phyloP scores from a whole-genome alignment of 2,888 invertebrate species.

The Ormyrus nitidulus region DNA sequence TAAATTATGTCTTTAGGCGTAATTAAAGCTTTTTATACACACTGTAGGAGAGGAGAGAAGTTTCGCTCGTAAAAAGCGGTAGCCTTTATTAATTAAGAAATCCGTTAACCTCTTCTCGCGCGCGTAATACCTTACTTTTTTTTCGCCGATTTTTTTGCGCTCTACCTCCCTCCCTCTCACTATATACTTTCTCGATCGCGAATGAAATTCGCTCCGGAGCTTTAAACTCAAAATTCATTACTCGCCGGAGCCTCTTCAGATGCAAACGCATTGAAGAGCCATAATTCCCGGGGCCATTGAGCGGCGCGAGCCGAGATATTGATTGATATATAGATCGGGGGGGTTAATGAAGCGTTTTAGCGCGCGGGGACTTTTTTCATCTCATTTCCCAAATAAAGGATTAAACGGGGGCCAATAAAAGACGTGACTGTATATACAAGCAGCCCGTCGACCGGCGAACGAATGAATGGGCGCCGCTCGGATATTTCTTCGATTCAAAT shows the following conservation, averaged over 20 bases:
- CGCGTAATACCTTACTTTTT: neutral
- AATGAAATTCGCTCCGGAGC: neutral
- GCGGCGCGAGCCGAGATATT: neutral
- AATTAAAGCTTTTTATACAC: conserved; percentile 34
- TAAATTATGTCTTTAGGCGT: conserved; percentile 32
- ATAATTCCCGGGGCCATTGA: neutral
- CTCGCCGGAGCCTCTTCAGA: neutral
- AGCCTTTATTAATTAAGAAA: conserved; percentile 21
- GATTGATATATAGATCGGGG: conserved; percentile 7
- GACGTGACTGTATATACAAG: conserved; percentile 25
- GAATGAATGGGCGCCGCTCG: conserved; percentile 17
- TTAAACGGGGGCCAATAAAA: conserved; percentile 23
- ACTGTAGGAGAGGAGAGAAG: neutral
- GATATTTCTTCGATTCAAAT: conserved; percentile 51
- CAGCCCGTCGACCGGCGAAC: conserved; percentile 6
- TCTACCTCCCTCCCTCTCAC: no score
- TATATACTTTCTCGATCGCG: no score
- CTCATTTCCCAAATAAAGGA: conserved; percentile 39
- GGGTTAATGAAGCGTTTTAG: conserved; percentile 25
- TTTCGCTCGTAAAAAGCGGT: neutral
- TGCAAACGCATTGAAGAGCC: neutral
- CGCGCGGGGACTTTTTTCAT: conserved; percentile 11
- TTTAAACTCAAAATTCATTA: neutral
- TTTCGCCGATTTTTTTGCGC: no score
- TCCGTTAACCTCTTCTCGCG: conserved; percentile 6